Base-by-base conservation (phyloP, 2,797 vertebrate species). In the Mionectes olivaceus region DNA sequence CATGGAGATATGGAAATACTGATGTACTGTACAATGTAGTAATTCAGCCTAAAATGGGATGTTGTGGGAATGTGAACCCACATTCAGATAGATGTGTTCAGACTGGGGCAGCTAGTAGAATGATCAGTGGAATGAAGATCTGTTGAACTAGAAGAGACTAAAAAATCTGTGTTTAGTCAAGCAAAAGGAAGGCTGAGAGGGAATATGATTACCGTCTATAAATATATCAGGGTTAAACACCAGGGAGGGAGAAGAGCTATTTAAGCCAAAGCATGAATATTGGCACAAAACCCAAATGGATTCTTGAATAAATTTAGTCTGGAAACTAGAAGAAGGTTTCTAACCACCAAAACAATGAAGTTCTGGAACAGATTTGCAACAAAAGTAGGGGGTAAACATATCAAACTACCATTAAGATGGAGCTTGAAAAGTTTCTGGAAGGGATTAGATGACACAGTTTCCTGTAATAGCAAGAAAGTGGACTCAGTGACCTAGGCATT, bases 391-490 rank as follows among this genome's bases (percentile, higher is more conserved):
- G 47, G 46, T 80, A 93, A 93, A 94, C 61, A 65, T 94, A 94
- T 94, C 83, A 83, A 85, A 79, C 93, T 94, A 93, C 76, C 63
- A 86, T 65, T 92, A 94, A 55, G 65, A 94, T 81, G 87, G 61
- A 82, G 79, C 76, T 88, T 83, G 65, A 85, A 81, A 87, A 94
- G 35, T 81, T 90, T 94, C 74, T 96, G 83, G 85, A 93, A 22
- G 25, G 85, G 93, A 96, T 96, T 96, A 68, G 81, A 90, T 95
- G 55, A 94, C 89, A 95, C 10, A 59, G 93, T 95, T 96, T 95
- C 94, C 95, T 93, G 64, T 96, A 94, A 95, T 93, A 96, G 94
- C 82, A 94, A 93, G 87, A 87, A 78, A 94, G 84, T 75, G 46
- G 89, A 88, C 52, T 86, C 82, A 14, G 89, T 87, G 39, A 91